A percentile compares a stretch with the other conserved stretches of the same genome.
phyloP scores from a whole-genome alignment of 2,888 invertebrate species.

The Octodonta nipae region DNA sequence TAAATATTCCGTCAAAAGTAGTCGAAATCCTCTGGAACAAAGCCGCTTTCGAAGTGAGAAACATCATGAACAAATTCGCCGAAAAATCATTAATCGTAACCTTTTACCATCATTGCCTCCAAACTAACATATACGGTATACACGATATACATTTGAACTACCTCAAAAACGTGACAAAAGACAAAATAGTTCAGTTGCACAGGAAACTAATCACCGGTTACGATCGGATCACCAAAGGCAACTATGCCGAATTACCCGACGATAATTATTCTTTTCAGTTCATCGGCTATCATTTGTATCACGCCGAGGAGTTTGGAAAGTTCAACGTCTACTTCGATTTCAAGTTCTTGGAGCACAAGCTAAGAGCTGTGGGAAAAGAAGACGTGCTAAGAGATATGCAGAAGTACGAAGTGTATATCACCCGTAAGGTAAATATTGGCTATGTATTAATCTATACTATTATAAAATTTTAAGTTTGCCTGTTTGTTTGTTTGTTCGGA shows the following conservation, averaged over 20 bases:
- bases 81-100: conserved; percentile 54
- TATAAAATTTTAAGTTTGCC: too few species aligned
- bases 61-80: conserved; percentile 48
- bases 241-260: conserved; percentile 46
- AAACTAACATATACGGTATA: conserved; percentile 54
- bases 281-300: conserved; percentile 55
- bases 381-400: conserved; percentile 55
- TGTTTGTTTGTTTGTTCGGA: too few species aligned
- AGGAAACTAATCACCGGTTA: conserved; percentile 47
- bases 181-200: conserved; percentile 42
- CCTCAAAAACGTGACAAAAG: conserved; percentile 36
- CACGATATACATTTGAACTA: conserved; percentile 56
- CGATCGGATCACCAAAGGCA: conserved; percentile 35
- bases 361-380: conserved; percentile 52
- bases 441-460: too few species aligned
- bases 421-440: conserved; percentile 39
- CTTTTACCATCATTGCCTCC: conserved; percentile 45
- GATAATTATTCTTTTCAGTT: conserved; percentile 63
- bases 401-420: conserved; percentile 48
- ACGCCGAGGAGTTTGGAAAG: conserved; percentile 41
- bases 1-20: conserved; percentile 37
- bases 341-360: conserved; percentile 56
- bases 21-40: conserved; percentile 40
- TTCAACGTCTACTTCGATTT: conserved; percentile 54
- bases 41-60: conserved; percentile 40